phyloP scores from a whole-genome alignment of 30 jellyfish, hydroid and myxozoan genomes.

The Cassiopea andromeda region DNA sequence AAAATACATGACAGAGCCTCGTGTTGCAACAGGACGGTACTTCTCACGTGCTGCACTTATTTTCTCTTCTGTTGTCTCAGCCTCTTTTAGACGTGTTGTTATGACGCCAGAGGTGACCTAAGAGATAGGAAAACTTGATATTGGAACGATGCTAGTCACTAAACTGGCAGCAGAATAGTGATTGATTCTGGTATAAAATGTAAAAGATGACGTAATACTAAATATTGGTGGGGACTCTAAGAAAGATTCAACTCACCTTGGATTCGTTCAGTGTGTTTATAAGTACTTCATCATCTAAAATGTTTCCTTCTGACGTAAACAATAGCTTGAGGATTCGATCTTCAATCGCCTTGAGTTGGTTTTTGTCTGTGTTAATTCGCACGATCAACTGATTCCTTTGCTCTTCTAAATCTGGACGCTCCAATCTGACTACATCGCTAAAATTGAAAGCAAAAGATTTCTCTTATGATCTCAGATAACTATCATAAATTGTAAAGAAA shows the following conservation, averaged over 20 bases:
- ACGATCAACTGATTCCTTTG: conserved; percentile 93
- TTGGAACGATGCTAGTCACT: background rate
- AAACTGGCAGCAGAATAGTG: no score
- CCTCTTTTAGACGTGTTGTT: conserved; percentile 91
- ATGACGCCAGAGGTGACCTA: conserved; percentile 96
- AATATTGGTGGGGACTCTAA: no score
- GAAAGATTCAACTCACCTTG: conserved; percentile 42
- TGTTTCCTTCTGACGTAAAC: conserved; percentile 93
- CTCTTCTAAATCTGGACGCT: conserved; percentile 95
- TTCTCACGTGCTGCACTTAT: conserved; percentile 95
- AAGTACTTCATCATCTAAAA: conserved; percentile 94
- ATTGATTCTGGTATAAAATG: no score
- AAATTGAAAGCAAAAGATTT: background rate
- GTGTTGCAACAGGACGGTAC: conserved; percentile 94
- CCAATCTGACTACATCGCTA: conserved; percentile 91
- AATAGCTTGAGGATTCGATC: conserved; percentile 90
- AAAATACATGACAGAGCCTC: conserved; percentile 96
- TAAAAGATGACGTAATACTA: no score
- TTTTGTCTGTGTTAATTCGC: conserved; percentile 93
- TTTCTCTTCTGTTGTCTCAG: conserved; percentile 96
- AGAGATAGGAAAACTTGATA: background rate
- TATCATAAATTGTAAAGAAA: no score
- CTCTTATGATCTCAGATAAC: background rate
- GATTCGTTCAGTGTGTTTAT: conserved; percentile 94
- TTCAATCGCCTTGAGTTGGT: conserved; percentile 92